phyloP scores from a whole-genome alignment of 2,113 vertebrate genomes.

The Podocnemis expansa region DNA sequence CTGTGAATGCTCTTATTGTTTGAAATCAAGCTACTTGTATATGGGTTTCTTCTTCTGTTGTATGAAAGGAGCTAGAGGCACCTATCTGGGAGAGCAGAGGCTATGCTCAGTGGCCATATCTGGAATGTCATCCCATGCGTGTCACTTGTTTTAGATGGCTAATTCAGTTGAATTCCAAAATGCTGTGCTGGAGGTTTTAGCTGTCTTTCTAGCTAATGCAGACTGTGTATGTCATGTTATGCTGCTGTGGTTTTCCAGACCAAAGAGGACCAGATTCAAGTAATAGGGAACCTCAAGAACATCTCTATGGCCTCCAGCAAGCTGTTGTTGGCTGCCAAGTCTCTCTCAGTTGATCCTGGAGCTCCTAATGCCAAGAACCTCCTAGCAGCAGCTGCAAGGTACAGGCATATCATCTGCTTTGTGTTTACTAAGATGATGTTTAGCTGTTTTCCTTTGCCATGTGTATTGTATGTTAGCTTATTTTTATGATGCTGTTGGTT shows the following conservation, averaged over 20 bases:
- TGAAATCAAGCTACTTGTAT: not conserved
- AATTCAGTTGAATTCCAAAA: not conserved
- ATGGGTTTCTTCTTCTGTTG: not conserved
- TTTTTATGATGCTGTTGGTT: not conserved
- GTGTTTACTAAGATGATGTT: not conserved
- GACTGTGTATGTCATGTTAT: not conserved
- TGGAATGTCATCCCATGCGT: accelerated
- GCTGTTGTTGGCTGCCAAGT: conserved; percentile 96
- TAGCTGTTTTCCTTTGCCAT: not conserved
- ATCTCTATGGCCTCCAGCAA: conserved; percentile 99
- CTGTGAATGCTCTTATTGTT: conserved; percentile 43
- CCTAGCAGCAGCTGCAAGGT: conserved; percentile 96
- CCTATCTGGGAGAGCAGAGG: conserved; percentile 24
- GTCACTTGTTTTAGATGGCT: not conserved
- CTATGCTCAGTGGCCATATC: not conserved
- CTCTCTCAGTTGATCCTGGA: conserved; percentile 95
- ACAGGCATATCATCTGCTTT: conserved; percentile 30
- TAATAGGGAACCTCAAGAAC: conserved; percentile 98
- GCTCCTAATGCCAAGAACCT: conserved; percentile 98
- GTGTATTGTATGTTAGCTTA: not conserved
- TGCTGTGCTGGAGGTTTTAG: not conserved
- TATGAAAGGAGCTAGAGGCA: conserved; percentile 4
- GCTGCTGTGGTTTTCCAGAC: conserved; percentile 79
- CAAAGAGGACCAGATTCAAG: conserved; percentile 98
- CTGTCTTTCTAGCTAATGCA: not conserved